Base-by-base conservation (phyloP, 2,113 vertebrate genomes). In the Galeopterus variegatus region DNA sequence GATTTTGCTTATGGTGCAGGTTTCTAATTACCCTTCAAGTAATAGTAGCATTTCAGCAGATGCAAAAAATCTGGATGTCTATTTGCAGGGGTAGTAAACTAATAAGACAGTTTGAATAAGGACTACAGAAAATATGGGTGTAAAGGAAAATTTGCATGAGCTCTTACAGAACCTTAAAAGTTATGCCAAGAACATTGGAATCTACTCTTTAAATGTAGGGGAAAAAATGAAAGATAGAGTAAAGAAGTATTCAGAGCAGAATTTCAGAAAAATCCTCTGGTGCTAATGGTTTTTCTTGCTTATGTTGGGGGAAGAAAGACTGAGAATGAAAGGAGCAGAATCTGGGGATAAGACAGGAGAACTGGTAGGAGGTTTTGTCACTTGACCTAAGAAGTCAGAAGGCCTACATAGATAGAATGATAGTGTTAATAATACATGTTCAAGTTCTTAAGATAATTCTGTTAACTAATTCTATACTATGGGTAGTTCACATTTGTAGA, bases 21-120 rank as follows among this genome's bases (percentile, higher is more conserved):
- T 36, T 82, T 90, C 93, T 64, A 93, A 48, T 94, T 56, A 54
- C 18, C 15, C 21, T 85, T 73, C 23, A 94, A 89, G 41, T 92
- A 41, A 28, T 4, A 86, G 11, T 70, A 77, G 89, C 8, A 69
- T 79, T 87, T 86, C 69, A 87, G 21, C 17, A 31, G 36, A 70
- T 50, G 8, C 21, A 67, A 50, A 88, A 93, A 94, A 73, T 48
- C 23, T 58, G 33, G 76, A 94, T 24, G 24, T 90, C 19, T 72
- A 41, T 72, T 94, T 84, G 31, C 4, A 92, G 21, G 19, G 17
- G 3, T 48, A 83, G 1, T 65, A 94, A 81, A 19, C 12, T n/a
- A 50, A 76, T 41, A 41, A 41, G 41, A 80, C 1, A 72, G 13
- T 67, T 33, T 73, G 24, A 14, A 6, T 70, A 80, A 84, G 17